phyloP scores from a whole-genome alignment of 2,888 invertebrate species.

The Scaptomyza flava region DNA sequence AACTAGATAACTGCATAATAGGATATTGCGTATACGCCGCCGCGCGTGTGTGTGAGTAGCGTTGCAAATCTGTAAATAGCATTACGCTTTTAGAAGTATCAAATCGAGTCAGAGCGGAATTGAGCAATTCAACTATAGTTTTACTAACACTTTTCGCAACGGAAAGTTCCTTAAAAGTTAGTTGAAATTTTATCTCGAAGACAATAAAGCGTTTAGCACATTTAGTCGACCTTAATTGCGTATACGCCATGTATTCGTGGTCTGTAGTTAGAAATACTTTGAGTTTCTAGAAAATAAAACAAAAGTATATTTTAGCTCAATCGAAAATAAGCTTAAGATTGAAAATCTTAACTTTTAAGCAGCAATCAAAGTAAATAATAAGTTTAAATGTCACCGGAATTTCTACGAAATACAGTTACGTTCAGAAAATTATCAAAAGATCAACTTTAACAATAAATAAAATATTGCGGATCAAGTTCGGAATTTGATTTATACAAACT shows the following conservation, averaged over 20 bases:
- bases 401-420: no score
- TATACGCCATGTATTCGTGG: background rate
- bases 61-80: conserved; percentile 26
- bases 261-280: background rate
- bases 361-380: no score
- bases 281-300: no score
- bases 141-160: background rate
- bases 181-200: background rate
- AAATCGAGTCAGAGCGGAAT: conserved; percentile 8
- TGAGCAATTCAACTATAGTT: conserved; percentile 6
- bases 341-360: no score
- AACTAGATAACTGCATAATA: conserved; percentile 54
- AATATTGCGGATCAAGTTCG: background rate
- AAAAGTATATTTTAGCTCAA: no score
- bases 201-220: background rate
- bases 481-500: no score
- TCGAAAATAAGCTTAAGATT: no score
- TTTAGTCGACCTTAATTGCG: background rate
- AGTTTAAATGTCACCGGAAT: no score
- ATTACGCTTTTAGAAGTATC: conserved; percentile 12
- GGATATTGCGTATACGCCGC: conserved; percentile 54
- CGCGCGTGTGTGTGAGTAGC: background rate
- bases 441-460: no score
- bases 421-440: no score
- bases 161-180: no score